These are phyloP conservation scores for Bubo scandiacus DNA, from an alignment of 2,113 vertebrate genomes.

Conservation along the genomic window DNA sequence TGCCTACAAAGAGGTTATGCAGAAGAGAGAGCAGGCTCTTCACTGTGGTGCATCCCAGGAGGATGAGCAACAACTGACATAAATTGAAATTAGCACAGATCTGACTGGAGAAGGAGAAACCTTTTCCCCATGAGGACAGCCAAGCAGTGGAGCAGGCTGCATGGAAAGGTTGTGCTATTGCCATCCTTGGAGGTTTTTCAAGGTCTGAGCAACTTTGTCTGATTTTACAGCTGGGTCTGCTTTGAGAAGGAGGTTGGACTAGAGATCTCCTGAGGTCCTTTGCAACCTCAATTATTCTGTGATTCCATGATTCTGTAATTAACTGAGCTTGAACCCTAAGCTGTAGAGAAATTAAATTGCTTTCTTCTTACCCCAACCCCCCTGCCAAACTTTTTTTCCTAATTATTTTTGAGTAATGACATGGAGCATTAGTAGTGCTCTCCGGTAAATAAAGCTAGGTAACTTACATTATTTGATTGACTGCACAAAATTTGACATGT, in stretches of 20 bases:
- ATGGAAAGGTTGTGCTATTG: not conserved
- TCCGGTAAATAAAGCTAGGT: conserved; percentile 2
- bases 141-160: not conserved
- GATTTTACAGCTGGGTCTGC: conserved; percentile 10
- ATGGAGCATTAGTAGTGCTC: not conserved
- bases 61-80: not conserved
- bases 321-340: conserved; percentile 41
- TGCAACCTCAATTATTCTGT: conserved; percentile 33
- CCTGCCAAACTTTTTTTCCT: conserved; percentile 8
- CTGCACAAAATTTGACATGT: conserved; percentile 20
- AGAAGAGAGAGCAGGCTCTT: not conserved
- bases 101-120: not conserved
- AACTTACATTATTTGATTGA: conserved; percentile 19
- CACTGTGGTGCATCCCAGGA: not conserved
- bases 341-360: conserved; percentile 53
- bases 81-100: not conserved
- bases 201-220: not conserved
- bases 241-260: not conserved
- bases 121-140: not conserved
- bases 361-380: not conserved
- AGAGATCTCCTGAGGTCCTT: conserved; percentile 36
- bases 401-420: conserved; percentile 51
- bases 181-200: not conserved
- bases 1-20: not conserved
- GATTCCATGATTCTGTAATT: conserved; percentile 47